Evolutionary conservation across 2,113 vertebrate genomes (phyloP).

Genomic region (Mastomys natalensis): DNA sequence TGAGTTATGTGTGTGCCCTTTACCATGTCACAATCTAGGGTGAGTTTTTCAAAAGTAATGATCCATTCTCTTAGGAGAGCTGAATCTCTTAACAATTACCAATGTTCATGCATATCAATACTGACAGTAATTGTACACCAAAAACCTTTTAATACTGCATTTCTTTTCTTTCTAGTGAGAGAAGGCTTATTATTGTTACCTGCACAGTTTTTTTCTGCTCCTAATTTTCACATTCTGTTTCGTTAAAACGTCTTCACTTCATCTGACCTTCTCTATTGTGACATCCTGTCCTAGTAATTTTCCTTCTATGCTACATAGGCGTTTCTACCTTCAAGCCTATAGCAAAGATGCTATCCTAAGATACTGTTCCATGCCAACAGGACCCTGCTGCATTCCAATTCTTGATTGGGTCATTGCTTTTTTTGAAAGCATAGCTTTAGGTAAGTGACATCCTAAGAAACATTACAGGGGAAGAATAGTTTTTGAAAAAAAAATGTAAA

Average conservation of each 20-base stretch:
- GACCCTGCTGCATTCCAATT: neutral
- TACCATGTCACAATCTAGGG: neutral
- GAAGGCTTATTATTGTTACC: neutral
- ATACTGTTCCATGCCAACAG: no score
- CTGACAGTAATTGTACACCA: neutral
- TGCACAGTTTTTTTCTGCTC: neutral
- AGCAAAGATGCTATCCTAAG: neutral
- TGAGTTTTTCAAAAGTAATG: neutral
- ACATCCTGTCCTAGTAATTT: neutral
- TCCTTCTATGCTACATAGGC: accelerated
- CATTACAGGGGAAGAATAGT: neutral
- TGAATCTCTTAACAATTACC: neutral
- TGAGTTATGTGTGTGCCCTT: neutral
- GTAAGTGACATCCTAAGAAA: neutral
- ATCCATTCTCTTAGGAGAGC: neutral
- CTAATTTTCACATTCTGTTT: neutral
- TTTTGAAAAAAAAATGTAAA: neutral
- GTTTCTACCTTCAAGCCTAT: neutral
- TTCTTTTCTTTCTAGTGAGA: neutral
- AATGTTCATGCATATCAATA: neutral
- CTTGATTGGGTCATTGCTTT: neutral
- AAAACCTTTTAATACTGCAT: neutral
- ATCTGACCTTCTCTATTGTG: neutral
- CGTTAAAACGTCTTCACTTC: neutral
- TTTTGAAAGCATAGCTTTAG: neutral